Conservation (phyloP, 2,113 vertebrate species). For the Sakesphorus luctuosus region DNA sequence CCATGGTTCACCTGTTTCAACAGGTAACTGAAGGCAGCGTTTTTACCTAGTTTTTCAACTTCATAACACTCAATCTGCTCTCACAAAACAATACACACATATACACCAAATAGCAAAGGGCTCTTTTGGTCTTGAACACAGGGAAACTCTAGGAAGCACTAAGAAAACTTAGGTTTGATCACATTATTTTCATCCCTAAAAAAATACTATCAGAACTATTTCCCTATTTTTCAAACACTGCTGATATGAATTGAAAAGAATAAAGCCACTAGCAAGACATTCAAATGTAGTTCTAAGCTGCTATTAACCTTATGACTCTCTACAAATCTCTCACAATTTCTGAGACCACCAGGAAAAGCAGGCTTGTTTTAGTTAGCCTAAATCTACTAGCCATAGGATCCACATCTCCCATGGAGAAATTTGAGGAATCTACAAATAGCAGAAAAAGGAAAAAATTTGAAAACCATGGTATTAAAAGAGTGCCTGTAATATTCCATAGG, state of each 20-base stretch:
- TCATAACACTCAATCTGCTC: neutral
- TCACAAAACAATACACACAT: rapidly evolving
- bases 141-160: neutral
- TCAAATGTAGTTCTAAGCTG: neutral
- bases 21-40: neutral
- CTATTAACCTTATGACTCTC: neutral
- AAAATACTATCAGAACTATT: neutral
- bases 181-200: neutral
- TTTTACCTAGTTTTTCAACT: neutral
- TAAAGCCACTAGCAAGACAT: neutral
- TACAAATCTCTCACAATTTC: neutral
- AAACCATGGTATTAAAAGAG: rapidly evolving
- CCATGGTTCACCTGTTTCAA: neutral
- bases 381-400: neutral
- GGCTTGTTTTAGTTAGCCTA: neutral
- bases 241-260: neutral
- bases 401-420: neutral
- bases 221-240: neutral
- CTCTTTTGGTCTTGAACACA: neutral
- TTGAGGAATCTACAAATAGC: neutral
- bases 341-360: neutral
- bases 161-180: neutral
- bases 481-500: neutral
- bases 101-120: neutral
- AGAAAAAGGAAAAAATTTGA: neutral